phyloP scores from a whole-genome alignment of 2,113 vertebrate species.

The Dryoscopus gambensis region DNA sequence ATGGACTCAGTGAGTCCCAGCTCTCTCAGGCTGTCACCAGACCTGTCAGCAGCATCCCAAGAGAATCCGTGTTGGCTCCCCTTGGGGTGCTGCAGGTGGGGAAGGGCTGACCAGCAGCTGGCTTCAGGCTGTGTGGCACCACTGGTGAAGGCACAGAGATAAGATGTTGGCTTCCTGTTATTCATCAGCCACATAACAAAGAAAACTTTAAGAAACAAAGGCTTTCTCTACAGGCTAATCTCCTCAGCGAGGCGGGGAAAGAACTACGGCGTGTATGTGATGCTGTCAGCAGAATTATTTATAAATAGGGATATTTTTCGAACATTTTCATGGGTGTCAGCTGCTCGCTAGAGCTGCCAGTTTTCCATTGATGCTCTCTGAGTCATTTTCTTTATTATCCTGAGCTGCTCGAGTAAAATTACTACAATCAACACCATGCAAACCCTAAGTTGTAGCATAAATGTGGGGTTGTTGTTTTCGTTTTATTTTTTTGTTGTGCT shows the following conservation, averaged over 20 bases:
- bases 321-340: conserved; percentile 64
- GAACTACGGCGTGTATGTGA: neutral
- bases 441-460: conserved; percentile 13
- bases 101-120: neutral
- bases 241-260: neutral
- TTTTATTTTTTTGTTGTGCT: neutral
- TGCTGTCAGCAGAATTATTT: conserved; percentile 52
- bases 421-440: conserved; percentile 49
- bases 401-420: conserved; percentile 35
- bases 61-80: accelerated
- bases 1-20: neutral
- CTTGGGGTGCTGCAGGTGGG: neutral
- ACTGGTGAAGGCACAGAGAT: neutral
- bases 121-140: neutral
- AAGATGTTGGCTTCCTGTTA: conserved; percentile 24
- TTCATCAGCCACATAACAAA: neutral
- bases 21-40: neutral
- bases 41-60: accelerated
- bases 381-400: conserved; percentile 58
- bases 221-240: conserved; percentile 19
- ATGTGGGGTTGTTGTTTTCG: neutral
- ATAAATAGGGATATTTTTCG: conserved; percentile 51
- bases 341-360: conserved; percentile 52
- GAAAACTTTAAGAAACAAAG: conserved; percentile 36
- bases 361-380: conserved; percentile 54